These are phyloP conservation scores for Xylophagus ater DNA, from an alignment of 2,888 invertebrate genomes.

Conservation along the genomic window DNA sequence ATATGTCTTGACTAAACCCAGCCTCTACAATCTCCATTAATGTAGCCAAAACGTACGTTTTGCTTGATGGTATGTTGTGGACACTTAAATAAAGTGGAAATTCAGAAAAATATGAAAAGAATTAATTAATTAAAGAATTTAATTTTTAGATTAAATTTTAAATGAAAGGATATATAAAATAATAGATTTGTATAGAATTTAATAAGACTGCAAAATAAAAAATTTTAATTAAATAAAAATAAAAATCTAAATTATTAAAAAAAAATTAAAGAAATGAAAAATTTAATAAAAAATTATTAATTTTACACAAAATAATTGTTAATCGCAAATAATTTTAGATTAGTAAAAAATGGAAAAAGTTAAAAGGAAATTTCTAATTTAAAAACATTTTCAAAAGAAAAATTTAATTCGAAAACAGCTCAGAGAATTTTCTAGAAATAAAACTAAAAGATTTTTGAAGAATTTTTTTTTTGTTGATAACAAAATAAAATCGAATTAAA, in stretches of 20 bases:
- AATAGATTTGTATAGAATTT: slow-evolving; percentile 13
- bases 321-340: neutral
- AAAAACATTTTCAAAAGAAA: neutral
- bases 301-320: neutral
- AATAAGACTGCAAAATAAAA: slow-evolving; percentile 15
- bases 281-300: neutral
- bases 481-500: too few species aligned
- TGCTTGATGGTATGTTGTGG: neutral
- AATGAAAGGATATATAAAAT: neutral
- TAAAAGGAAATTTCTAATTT: neutral
- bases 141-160: slow-evolving; percentile 3
- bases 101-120: neutral
- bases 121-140: neutral
- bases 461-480: too few species aligned
- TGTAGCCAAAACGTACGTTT: neutral
- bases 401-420: too few species aligned
- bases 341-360: neutral
- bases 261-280: neutral
- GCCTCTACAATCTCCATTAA: neutral
- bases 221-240: slow-evolving; percentile 1
- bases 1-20: too few species aligned
- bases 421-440: too few species aligned
- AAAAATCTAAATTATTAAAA: neutral
- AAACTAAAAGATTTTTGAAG: too few species aligned
- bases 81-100: neutral